phyloP scores from a whole-genome alignment of 2,888 invertebrate species.

The Augochlorella aurata region DNA sequence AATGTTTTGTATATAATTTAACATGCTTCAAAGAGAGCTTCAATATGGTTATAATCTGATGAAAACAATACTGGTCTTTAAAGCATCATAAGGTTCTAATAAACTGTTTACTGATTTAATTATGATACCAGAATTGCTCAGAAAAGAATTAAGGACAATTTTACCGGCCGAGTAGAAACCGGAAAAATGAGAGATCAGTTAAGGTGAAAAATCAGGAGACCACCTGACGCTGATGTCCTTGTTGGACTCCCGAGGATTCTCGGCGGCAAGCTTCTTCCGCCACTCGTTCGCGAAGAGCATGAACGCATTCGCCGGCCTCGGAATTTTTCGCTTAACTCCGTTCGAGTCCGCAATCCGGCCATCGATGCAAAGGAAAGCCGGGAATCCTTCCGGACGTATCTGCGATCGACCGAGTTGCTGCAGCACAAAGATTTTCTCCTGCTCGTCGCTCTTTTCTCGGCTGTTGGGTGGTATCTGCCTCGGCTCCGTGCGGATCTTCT shows the following conservation, averaged over 20 bases:
- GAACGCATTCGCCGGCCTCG: conserved; percentile 86
- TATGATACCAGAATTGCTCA: not conserved
- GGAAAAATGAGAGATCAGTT: not conserved
- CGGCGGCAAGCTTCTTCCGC: conserved; percentile 84
- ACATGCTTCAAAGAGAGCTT: too few species aligned
- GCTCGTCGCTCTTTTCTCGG: conserved; percentile 51
- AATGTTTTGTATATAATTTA: too few species aligned
- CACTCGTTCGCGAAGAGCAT: conserved; percentile 86
- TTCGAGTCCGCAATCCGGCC: conserved; percentile 58
- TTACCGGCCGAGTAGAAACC: not conserved
- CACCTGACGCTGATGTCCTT: conserved; percentile 85
- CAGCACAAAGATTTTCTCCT: conserved; percentile 61
- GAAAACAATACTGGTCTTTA: not conserved
- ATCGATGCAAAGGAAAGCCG: conserved; percentile 60
- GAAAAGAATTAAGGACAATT: not conserved
- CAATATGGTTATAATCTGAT: too few species aligned
- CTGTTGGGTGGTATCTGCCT: conserved; percentile 56
- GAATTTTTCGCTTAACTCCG: conserved; percentile 82
- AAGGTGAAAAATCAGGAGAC: not conserved
- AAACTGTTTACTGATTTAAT: not conserved
- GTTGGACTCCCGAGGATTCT: conserved; percentile 85
- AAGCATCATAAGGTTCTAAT: not conserved
- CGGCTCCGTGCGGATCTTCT: conserved; percentile 66
- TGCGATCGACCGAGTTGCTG: conserved; percentile 57
- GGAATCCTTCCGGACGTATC: conserved; percentile 46